Conservation (phyloP, 2,113 vertebrate species). For the Microcebus jonahi region DNA sequence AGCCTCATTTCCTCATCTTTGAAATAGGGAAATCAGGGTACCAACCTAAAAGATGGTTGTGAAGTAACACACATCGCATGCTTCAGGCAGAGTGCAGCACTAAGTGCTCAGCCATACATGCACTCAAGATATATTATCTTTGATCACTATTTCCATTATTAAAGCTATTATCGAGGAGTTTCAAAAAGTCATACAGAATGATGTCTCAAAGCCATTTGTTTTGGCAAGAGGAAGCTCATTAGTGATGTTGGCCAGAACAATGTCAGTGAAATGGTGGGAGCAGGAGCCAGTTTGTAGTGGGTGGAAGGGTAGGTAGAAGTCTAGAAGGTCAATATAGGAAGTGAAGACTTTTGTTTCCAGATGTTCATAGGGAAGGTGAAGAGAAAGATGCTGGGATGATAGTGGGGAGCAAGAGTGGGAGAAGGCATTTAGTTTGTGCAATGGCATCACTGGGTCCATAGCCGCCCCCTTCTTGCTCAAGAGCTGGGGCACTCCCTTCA, state of each 20-base stretch:
- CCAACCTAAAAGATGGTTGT: background rate
- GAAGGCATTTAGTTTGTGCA: background rate
- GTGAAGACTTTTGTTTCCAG: background rate
- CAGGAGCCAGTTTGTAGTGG: background rate
- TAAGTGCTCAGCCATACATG: too few species aligned
- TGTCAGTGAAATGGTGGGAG: background rate
- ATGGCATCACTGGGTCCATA: background rate
- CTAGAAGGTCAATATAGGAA: background rate
- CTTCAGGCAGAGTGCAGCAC: background rate
- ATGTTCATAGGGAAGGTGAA: background rate
- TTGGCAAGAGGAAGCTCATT: background rate
- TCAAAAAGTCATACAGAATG: background rate
- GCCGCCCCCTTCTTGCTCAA: background rate
- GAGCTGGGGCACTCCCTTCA: background rate
- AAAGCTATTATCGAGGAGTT: background rate
- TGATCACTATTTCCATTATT: background rate
- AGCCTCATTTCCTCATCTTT: background rate
- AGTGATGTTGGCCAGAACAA: background rate
- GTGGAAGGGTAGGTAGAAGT: background rate
- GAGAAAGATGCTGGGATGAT: background rate
- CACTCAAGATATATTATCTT: rapidly evolving
- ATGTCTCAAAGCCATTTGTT: background rate
- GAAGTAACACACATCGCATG: background rate
- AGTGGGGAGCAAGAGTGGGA: background rate
- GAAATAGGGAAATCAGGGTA: background rate